phyloP scores from a whole-genome alignment of 2,113 vertebrate species.

The Leiothrix lutea region DNA sequence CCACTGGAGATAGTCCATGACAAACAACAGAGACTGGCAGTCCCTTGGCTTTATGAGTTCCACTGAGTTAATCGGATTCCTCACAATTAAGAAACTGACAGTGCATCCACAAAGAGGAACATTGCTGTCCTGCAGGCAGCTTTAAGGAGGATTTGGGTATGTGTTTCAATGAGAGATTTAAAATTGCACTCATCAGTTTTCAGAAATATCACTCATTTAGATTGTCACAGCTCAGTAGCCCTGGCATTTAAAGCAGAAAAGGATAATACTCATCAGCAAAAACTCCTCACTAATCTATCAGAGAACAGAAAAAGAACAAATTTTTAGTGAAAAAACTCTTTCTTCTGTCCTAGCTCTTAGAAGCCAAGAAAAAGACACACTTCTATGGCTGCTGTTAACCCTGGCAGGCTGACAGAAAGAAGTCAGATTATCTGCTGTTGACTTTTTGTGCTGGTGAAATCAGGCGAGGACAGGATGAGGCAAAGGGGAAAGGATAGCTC shows the following conservation, averaged over 20 bases:
- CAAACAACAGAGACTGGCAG: background rate
- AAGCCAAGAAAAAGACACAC: background rate
- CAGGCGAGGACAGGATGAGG: background rate
- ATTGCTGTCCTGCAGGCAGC: slow-evolving; percentile 46
- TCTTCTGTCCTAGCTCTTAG: background rate
- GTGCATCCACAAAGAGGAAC: background rate
- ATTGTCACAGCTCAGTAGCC: slow-evolving; percentile 65
- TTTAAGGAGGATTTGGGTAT: slow-evolving; percentile 49
- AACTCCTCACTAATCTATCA: slow-evolving; percentile 53
- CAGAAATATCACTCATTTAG: slow-evolving; percentile 70
- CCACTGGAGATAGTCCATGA: background rate
- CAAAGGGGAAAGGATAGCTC: background rate
- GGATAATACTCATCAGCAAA: slow-evolving; percentile 54
- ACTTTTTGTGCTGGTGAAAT: background rate
- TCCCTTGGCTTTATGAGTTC: background rate
- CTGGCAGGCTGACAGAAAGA: background rate
- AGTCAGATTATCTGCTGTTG: background rate
- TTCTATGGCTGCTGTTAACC: background rate
- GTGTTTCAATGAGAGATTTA: slow-evolving; percentile 50
- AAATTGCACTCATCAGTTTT: slow-evolving; percentile 72
- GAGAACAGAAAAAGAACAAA: background rate
- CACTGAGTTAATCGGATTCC: background rate
- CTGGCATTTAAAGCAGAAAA: slow-evolving; percentile 59
- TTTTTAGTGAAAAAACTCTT: background rate
- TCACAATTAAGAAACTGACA: background rate